phyloP scores from a whole-genome alignment of 92 coral and sea anemone genomes.

The Paragorgia papillata region DNA sequence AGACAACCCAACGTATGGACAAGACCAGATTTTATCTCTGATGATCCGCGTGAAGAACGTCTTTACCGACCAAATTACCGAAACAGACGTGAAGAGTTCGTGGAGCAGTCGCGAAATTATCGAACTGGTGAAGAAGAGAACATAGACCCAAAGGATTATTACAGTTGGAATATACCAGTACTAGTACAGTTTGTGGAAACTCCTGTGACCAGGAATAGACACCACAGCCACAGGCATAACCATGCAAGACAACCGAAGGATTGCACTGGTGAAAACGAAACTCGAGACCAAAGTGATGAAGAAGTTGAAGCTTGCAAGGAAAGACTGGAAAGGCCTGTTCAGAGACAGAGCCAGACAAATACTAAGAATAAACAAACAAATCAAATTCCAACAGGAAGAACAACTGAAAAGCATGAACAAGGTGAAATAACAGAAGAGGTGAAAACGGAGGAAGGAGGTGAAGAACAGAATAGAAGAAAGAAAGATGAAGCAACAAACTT shows the following conservation, averaged over 20 bases:
- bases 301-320: too few species aligned
- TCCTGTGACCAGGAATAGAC: not conserved
- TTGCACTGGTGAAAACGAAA: not conserved
- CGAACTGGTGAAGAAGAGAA: not conserved
- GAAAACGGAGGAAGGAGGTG: not conserved
- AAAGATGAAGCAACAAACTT: not conserved
- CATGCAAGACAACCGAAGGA: conserved; percentile 1
- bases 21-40: not conserved
- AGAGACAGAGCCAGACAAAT: not conserved
- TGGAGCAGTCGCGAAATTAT: conserved; percentile 1
- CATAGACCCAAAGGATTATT: conserved; percentile 18
- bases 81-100: not conserved
- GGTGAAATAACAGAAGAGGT: not conserved
- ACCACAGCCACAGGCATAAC: conserved; percentile 17
- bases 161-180: conserved; percentile 42
- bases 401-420: not conserved
- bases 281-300: not conserved
- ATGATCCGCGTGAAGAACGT: conserved; percentile 1
- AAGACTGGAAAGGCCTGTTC: not conserved
- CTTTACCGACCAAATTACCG: conserved; percentile 9
- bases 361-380: not conserved
- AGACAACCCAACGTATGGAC: not conserved
- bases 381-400: not conserved
- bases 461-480: not conserved
- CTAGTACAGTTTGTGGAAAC: conserved; percentile 30